Evolutionary conservation across 2,797 vertebrate species (phyloP), one percentile per base, ranked within the genome.

Genomic region (Vespertilio murinus): DNA sequence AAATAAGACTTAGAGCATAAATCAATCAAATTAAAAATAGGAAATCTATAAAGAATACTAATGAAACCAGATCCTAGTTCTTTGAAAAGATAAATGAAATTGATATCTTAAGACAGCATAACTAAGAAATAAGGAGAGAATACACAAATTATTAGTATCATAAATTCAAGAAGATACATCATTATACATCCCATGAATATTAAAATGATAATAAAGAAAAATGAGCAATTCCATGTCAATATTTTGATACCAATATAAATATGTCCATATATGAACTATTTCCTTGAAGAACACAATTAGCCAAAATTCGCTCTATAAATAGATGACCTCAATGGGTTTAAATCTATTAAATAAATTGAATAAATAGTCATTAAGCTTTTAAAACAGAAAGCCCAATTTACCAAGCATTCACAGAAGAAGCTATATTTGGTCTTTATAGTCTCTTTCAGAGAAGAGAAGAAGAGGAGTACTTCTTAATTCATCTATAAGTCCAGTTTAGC

Each of bases 1-100:
- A 61, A 86, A 70, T 64, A 88, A 93, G 35, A 88, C 81, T 93
- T 81, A 88, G 56, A 88, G 23, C 30, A 56, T 38, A 74, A 81
- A 74, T 81, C 47, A 56, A 28, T 94, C 12, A 85, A 52, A 65
- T 73, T 65, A 25, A 79, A 85, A 90, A 30, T 2, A 94, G 2
- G 30, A 84, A 71, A 33, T 88, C n/a, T 70, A n/a, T 38, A 49
- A 7, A 74, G 70, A 73, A 90, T 56, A 18, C 61, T 20, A 71
- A 71, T 25, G 33, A 75, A 84, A 71, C 11, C 49, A 83, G 30
- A 88, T 35, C 20, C 61, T 40, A 82, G 10, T 38, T 73, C 16
- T 82, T 65, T 67, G 47, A 69, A 83, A 75, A 81, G 16, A 74
- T 74, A 25, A 82, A 6, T 86, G 56, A 25, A 81, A 73, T 70